These are phyloP conservation scores for Silurus asotus DNA, from an alignment of 2,113 vertebrate species.

Conservation along the genomic window DNA sequence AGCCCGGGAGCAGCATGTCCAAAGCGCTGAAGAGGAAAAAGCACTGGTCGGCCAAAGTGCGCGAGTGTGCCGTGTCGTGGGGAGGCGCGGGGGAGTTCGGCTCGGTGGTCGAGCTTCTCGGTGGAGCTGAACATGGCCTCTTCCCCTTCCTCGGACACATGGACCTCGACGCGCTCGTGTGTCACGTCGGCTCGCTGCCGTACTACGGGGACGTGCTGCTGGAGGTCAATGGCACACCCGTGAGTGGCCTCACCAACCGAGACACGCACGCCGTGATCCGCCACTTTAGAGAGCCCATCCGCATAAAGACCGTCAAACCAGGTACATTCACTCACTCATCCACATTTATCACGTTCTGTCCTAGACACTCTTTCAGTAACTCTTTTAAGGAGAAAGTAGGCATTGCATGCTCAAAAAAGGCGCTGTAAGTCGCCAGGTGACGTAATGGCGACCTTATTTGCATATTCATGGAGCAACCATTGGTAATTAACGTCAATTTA, in stretches of 20 bases:
- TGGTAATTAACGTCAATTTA: background rate
- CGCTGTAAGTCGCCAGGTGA: background rate
- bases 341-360: too few species aligned
- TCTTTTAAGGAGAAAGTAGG: background rate
- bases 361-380: too few species aligned
- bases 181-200: constrained; percentile 81
- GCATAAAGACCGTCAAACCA: constrained; percentile 91
- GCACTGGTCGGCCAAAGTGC: constrained; percentile 92
- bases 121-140: constrained; percentile 90
- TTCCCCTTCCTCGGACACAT: constrained; percentile 87
- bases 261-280: constrained; percentile 91
- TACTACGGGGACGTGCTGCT: constrained; percentile 87
- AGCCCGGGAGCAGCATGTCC: constrained; percentile 75
- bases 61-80: constrained; percentile 89
- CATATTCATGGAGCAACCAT: background rate
- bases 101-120: constrained; percentile 78
- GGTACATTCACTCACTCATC: constrained; percentile 65
- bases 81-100: constrained; percentile 74
- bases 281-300: constrained; percentile 91
- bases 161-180: constrained; percentile 76
- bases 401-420: background rate
- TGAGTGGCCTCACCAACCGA: constrained; percentile 92
- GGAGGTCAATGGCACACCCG: constrained; percentile 95
- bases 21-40: constrained; percentile 94
- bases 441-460: background rate